Evolutionary conservation across 2,888 invertebrate genomes (phyloP).

Genomic region (Plemyria rubiginata): DNA sequence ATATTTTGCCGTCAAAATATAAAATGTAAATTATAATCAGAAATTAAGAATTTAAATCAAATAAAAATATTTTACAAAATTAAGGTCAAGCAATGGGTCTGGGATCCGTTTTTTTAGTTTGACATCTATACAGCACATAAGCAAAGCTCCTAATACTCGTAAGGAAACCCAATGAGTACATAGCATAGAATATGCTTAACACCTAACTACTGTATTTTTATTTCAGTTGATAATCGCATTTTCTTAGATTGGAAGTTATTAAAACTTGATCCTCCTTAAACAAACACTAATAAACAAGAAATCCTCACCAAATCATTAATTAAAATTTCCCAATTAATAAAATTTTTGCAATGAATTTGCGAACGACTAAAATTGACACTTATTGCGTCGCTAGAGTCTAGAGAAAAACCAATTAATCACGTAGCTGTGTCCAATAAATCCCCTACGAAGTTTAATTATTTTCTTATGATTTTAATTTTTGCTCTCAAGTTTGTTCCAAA

Average conservation of each 20-base stretch:
- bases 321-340: conserved; percentile 64
- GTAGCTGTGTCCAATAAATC: conserved; percentile 82
- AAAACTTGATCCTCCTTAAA: conserved; percentile 12
- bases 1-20: conserved; percentile 20
- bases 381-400: conserved; percentile 77
- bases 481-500: conserved; percentile 39
- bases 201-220: too few species aligned
- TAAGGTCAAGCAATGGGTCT: too few species aligned
- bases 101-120: too few species aligned
- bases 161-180: too few species aligned
- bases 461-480: conserved; percentile 85
- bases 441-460: conserved; percentile 84
- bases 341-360: conserved; percentile 69
- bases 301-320: conserved; percentile 53
- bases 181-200: too few species aligned
- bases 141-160: too few species aligned
- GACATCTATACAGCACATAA: too few species aligned
- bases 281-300: conserved; percentile 35
- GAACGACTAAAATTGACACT: conserved; percentile 80
- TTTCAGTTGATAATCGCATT: neutral
- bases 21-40: neutral
- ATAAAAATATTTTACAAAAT: too few species aligned
- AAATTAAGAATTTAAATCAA: neutral
- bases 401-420: conserved; percentile 82
- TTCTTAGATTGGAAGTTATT: neutral